Base-by-base conservation (phyloP, 2,797 vertebrate species). In the Etheostoma perlongum region DNA sequence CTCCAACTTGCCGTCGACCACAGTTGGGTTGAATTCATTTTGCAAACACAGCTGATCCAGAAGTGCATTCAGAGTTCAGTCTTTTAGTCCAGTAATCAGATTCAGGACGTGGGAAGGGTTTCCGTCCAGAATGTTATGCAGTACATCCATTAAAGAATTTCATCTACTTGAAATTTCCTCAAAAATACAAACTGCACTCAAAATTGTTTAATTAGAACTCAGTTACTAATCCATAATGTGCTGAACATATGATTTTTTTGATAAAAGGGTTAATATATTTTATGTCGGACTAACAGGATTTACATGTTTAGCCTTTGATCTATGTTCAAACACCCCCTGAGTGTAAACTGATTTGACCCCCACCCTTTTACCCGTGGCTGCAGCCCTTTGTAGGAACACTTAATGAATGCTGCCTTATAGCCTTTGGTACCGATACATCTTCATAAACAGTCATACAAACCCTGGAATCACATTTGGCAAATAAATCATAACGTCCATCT, bases 341-440 rank as follows among this genome's bases (percentile, higher is more conserved):
- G 89, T 83, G 78, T 90, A 69, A 89, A 84, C 66, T 81, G 76
- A 82, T 79, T 71, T n/a, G 51, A 81, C 65, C 79, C 77, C 65
- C 57, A 48, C 70, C 83, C 60, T 11, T 47, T 72, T 21, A 55
- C 73, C 81, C 44, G 57, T 51, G 18, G 83, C 75, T 81, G 68
- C 90, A 92, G 91, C 91, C 90, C 88, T 92, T 92, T 72, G 68
- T 27, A 55, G 76, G 67, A 64, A 71, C 87, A 73, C 86, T 87
- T 83, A 61, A 44, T 44, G 47, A 59, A 59, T 23, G 18, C 69
- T 62, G 82, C 76, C 82, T 40, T 59, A 21, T n/a, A 74, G 87
- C 83, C 77, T 67, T 74, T 47, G 40, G 82, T 61, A 82, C 71
- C 54, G 4, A 64, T 64, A 64, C 52, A 46, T 74, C 49, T 69